phyloP scores from a whole-genome alignment of 2,113 vertebrate species.

The Podarcis raffonei region DNA sequence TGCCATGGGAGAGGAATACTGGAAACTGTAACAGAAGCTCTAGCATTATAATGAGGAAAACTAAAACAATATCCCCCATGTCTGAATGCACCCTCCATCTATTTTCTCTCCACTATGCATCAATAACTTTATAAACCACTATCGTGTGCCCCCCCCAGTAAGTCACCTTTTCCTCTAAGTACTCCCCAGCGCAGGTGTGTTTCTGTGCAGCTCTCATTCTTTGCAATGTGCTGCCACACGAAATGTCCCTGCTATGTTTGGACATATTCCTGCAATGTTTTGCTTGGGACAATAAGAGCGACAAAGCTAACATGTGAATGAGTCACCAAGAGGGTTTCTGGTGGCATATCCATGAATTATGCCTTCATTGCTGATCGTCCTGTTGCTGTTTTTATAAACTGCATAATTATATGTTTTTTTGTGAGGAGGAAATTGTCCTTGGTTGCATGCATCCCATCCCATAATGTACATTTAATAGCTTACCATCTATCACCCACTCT shows the following conservation, averaged over 20 bases:
- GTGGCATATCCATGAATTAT: constrained; percentile 46
- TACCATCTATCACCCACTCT: constrained; percentile 44
- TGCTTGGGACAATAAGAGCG: not conserved
- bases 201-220: not conserved
- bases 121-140: not conserved
- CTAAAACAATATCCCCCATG: too few relatives aligned
- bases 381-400: constrained; percentile 57
- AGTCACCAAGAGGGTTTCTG: not conserved
- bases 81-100: too few relatives aligned
- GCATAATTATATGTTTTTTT: constrained; percentile 5
- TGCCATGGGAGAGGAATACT: too few relatives aligned
- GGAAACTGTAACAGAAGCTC: too few relatives aligned
- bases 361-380: constrained; percentile 36
- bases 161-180: not conserved
- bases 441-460: constrained; percentile 43
- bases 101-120: not conserved
- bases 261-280: not conserved
- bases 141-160: too few relatives aligned
- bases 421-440: constrained; percentile 21
- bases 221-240: not conserved
- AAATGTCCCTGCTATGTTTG: not conserved
- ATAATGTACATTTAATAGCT: constrained; percentile 67
- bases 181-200: not conserved
- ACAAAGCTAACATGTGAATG: constrained; percentile 8
- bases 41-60: too few relatives aligned